Evolutionary conservation across 1,140 invertebrate species (phyloP), one percentile per base, ranked within the genome.

Genomic region (Linepithema humile): DNA sequence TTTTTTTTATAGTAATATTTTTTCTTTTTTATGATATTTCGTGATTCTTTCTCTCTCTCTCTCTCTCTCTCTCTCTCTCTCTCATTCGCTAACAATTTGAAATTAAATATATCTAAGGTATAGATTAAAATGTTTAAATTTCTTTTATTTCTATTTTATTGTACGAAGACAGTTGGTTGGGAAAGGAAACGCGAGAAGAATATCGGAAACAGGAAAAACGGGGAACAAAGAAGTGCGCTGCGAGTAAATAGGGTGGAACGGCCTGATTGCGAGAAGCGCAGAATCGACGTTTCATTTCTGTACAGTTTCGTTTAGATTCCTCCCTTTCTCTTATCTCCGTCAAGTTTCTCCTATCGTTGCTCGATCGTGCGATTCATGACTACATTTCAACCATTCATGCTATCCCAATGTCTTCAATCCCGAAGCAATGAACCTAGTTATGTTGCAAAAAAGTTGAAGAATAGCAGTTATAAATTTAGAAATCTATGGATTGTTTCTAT

Each of bases 271-370:
- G 60, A 77, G 65, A 74, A 45, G 43, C 80, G 38, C 75, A 78
- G 82, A 89, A 91, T 89, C 87, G 89, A 90, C 86, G 80, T 90
- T 91, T 91, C 86, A 91, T 91, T 90, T 91, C 85, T 77, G 57
- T 57, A 62, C 35, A 73, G 62, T 77, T 67, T 83, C 20, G 32
- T 83, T 80, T 48, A 65, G 55, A 1, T 35, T 35, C n/a, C 26
- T 29, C 17, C 35, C 45, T 64, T 40, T 64, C 59, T 77, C 38
- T 74, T 65, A 70, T 75, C 45, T 83, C 9, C 55, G 26, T 20
- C 45, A 40, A 29, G n/a, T 50, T 53, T 6, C 17, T 53, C 6
- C 48, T 40, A 40, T 32, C 35, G 4, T 43, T 60, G 29, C 40
- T 7, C 40, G 53, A 70, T 50, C 23, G 48, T 35, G 70, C 40